Conservation (phyloP, 2,797 vertebrate genomes). For the Poecilia velifera region DNA sequence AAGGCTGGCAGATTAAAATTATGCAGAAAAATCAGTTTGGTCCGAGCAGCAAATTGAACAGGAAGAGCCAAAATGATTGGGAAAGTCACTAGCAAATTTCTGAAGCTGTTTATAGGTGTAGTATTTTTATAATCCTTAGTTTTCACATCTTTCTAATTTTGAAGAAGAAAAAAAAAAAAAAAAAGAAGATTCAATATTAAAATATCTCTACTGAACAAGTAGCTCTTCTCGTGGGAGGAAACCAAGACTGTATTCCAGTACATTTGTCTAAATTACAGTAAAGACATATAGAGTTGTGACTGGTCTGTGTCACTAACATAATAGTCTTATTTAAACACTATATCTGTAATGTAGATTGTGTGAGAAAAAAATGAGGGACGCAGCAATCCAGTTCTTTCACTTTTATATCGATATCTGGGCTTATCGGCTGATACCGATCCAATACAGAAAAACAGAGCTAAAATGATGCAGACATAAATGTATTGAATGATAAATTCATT, state of each 20-base stretch:
- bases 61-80: background rate
- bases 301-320: too few species aligned
- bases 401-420: too few species aligned
- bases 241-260: background rate
- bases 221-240: background rate
- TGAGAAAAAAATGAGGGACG: too few species aligned
- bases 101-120: background rate
- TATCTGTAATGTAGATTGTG: background rate
- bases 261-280: background rate
- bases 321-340: background rate
- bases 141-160: background rate
- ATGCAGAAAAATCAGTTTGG: background rate
- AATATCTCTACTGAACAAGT: background rate
- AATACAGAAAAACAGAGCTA: too few species aligned
- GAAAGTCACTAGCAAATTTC: background rate
- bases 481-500: too few species aligned
- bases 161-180: too few species aligned
- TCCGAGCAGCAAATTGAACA: background rate
- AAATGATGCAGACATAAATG: too few species aligned
- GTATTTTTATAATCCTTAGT: background rate
- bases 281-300: background rate
- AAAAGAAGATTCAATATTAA: background rate
- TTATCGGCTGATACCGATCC: too few species aligned
- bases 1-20: conserved; percentile 23
- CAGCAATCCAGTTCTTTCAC: too few species aligned